Evolutionary conservation across 2,113 vertebrate genomes (phyloP).

Genomic region (Craseonycteris thonglongyai): DNA sequence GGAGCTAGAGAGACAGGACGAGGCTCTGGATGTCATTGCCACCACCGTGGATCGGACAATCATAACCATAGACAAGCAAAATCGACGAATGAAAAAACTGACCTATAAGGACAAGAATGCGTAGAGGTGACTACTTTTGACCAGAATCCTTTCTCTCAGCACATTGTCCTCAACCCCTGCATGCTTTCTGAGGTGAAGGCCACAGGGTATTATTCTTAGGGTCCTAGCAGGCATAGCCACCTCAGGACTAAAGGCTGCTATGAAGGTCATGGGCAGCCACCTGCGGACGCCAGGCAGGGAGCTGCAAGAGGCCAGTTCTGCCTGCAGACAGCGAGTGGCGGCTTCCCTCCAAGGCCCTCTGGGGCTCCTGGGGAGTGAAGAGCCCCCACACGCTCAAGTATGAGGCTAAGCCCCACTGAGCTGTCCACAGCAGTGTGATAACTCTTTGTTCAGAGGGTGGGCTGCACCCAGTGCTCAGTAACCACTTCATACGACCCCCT

Average conservation of each 20-base stretch:
- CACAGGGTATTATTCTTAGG: not conserved
- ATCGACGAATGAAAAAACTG: conserved; percentile 85
- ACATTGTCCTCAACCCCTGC: not conserved
- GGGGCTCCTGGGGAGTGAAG: not conserved
- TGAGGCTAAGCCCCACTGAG: not conserved
- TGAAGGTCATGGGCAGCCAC: not conserved
- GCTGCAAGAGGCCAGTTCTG: not conserved
- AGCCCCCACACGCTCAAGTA: not conserved
- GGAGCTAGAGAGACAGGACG: conserved; percentile 92
- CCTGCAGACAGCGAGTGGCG: accelerated
- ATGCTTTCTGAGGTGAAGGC: accelerated
- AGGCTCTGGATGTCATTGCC: conserved; percentile 84
- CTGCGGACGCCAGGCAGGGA: not conserved
- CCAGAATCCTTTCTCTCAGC: accelerated
- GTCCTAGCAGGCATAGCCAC: not conserved
- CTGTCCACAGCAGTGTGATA: accelerated
- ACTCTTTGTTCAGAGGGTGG: not conserved
- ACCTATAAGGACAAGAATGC: conserved; percentile 64
- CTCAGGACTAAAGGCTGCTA: accelerated
- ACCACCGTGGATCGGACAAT: conserved; percentile 84
- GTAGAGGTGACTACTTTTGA: not conserved
- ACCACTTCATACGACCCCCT: not conserved
- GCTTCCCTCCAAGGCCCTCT: not conserved
- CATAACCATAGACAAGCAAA: conserved; percentile 86
- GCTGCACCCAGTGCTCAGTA: not conserved